These are phyloP conservation scores for Microchirus variegatus DNA, from an alignment of 2,797 vertebrate genomes.

Conservation along the genomic window DNA sequence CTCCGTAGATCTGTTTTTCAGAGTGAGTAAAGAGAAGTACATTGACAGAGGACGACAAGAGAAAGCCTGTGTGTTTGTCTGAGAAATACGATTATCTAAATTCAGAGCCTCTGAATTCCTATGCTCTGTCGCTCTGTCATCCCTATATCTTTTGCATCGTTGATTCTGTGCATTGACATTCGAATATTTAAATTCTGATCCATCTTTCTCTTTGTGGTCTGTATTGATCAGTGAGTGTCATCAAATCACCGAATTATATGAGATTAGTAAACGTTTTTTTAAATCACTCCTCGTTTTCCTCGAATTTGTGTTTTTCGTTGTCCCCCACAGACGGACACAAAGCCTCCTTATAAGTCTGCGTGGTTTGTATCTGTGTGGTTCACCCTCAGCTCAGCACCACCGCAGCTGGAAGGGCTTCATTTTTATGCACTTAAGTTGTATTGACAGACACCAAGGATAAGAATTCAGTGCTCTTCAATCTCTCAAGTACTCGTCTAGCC, in stretches of 20 bases:
- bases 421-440: constrained; percentile 21
- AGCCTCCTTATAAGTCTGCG: background rate
- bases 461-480: constrained; percentile 38
- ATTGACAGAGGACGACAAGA: constrained; percentile 45
- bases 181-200: constrained; percentile 27
- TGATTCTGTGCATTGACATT: constrained; percentile 27
- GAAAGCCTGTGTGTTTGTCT: constrained; percentile 30
- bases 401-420: constrained; percentile 25
- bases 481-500: constrained; percentile 21
- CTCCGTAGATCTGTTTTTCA: constrained; percentile 67
- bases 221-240: constrained; percentile 20
- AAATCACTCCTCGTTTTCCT: constrained; percentile 17
- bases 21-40: constrained; percentile 56
- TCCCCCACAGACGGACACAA: constrained; percentile 9
- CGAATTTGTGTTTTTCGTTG: constrained; percentile 35
- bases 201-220: background rate
- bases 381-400: constrained; percentile 10
- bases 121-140: constrained; percentile 37
- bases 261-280: constrained; percentile 28
- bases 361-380: constrained; percentile 27
- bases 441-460: constrained; percentile 23
- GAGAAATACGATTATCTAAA: constrained; percentile 52
- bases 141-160: constrained; percentile 27
- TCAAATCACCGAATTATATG: constrained; percentile 9
- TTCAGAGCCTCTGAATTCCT: constrained; percentile 66